Conservation (phyloP, 1,140 invertebrate genomes). For the Lithobius niger region DNA sequence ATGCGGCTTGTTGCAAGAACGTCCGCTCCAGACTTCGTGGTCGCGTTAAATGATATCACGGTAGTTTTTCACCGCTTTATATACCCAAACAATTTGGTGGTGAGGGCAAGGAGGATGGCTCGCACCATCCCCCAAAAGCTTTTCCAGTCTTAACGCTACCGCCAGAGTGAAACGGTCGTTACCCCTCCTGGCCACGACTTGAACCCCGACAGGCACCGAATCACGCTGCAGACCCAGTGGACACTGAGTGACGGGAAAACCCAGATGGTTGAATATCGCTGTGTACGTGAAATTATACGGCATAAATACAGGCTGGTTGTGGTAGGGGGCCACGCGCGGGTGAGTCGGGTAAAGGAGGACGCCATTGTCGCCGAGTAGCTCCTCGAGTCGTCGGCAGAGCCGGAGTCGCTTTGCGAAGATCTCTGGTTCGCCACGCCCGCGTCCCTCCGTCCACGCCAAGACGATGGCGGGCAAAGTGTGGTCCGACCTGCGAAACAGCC, state of each 20-base stretch:
- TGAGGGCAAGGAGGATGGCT: conserved; percentile 14
- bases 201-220: conserved; percentile 32
- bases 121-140: conserved; percentile 25
- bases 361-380: conserved; percentile 29
- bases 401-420: conserved; percentile 11
- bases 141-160: conserved; percentile 23
- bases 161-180: conserved; percentile 23
- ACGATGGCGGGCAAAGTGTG: conserved; percentile 74
- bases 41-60: too few species aligned
- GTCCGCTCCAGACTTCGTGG: too few species aligned
- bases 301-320: conserved; percentile 31
- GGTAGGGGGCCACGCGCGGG: conserved; percentile 31
- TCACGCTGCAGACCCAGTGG: conserved; percentile 31
- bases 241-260: conserved; percentile 8
- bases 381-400: conserved; percentile 7
- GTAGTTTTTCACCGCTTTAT: neutral
- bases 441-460: conserved; percentile 52
- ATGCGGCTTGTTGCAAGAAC: too few species aligned
- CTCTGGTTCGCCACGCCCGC: neutral
- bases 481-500: conserved; percentile 51
- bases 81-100: too few species aligned
- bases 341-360: conserved; percentile 34
- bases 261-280: conserved; percentile 28
- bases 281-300: conserved; percentile 34
- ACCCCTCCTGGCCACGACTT: conserved; percentile 19